Base-by-base conservation (phyloP, 2,113 vertebrate species). In the Chinchilla lanigera region DNA sequence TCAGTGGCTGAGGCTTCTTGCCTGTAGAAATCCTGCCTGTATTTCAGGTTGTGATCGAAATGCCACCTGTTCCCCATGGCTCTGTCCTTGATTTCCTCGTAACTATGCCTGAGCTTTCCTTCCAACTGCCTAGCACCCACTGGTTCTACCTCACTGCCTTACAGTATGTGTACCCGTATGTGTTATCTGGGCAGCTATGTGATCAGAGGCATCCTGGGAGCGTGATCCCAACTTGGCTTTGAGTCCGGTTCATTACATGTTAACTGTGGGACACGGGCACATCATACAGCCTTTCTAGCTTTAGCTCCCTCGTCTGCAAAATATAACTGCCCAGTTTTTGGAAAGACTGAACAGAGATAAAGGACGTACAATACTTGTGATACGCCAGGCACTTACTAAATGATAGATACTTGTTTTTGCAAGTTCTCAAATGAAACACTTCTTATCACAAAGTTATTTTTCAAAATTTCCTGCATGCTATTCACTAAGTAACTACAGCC, bases 401-500 rank as follows among this genome's bases (percentile, higher is more conserved):
- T 91, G 22, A 3, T 84, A 52, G 67, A 86, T 11, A 71, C 9
- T 73, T 41, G 4, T 24, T 73, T 41, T 41, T 41, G 3, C 24
- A 22, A 73, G 20, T 20, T 73, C 71, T 73, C 41, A 73, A 71
- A 67, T 75, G 41, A 67, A 67, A 10, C 52, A 50, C 35, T 96
- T 93, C 22, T 58, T 87, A 81, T 38, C 10, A 90, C 41, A 92
- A 50, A 94, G 94, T 61, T 89, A 60, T 88, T 88, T 91, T 78
- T 94, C 58, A 69, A 52, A 93, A 81, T 90, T 56, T 93, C 69
- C 56, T 33, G 2, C 71, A 61, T 87, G 33, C 14, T 69, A 80
- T 50, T 86, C 65, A n/a, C 81, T 95, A 77, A 95, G 69, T 81
- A 81, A 71, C 26, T 61, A n/a, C 8, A 83, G 11, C 82, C 86